These are phyloP conservation scores for Potamarius usumacintae DNA, from an alignment of 2,113 vertebrate species.

Conservation along the genomic window DNA sequence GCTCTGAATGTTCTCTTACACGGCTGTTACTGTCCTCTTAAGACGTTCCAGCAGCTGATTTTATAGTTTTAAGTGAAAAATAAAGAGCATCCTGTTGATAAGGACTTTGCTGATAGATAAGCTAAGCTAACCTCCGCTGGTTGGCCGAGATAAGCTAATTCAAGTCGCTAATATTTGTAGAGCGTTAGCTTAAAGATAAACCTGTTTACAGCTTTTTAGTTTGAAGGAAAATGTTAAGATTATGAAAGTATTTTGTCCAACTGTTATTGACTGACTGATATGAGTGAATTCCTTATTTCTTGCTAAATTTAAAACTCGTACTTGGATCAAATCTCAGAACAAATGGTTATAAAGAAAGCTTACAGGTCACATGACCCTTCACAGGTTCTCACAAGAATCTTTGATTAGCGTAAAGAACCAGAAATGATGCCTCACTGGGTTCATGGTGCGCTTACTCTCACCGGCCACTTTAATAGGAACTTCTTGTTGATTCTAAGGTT, in stretches of 20 bases:
- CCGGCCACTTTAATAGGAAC: too few relatives aligned
- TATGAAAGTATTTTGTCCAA: not conserved
- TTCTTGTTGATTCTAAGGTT: too few relatives aligned
- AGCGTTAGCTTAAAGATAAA: not conserved
- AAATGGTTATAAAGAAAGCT: not conserved
- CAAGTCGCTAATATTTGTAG: not conserved
- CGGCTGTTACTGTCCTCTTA: conserved; percentile 9
- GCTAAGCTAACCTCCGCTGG: conserved; percentile 3
- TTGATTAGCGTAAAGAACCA: not conserved
- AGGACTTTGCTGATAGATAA: not conserved
- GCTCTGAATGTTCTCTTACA: not conserved
- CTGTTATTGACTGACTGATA: not conserved
- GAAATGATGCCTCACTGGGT: not conserved
- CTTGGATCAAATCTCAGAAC: not conserved
- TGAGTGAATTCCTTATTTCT: not conserved
- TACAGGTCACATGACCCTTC: not conserved
- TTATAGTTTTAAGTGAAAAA: conserved; percentile 33
- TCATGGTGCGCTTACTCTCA: not conserved
- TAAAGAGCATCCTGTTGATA: conserved; percentile 20
- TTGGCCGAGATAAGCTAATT: conserved; percentile 22
- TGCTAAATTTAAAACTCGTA: not conserved
- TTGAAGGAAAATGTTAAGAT: not conserved
- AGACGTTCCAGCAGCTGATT: not conserved
- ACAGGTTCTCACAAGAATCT: not conserved
- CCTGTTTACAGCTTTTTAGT: not conserved